These are phyloP conservation scores for Coccyzus lansbergi DNA, from an alignment of 2,797 vertebrate genomes.

Conservation along the genomic window DNA sequence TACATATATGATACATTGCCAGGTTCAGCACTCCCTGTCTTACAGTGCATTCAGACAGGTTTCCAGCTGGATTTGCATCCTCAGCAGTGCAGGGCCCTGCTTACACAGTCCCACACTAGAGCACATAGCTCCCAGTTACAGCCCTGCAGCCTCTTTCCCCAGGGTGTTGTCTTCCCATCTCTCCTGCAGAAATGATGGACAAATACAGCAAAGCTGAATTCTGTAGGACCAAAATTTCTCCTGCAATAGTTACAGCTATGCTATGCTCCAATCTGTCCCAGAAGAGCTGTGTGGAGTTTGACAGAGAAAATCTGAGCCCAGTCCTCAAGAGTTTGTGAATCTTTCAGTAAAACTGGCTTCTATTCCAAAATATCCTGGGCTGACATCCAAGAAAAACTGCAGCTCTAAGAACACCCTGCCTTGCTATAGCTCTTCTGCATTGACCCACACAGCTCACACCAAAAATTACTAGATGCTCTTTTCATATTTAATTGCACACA, in stretches of 20 bases:
- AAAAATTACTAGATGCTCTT: not conserved
- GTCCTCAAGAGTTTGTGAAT: constrained; percentile 32
- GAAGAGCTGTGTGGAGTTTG: not conserved
- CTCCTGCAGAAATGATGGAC: not conserved
- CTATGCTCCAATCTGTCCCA: not conserved
- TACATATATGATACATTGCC: not conserved
- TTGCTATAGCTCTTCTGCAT: constrained; percentile 22
- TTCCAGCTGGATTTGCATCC: not conserved
- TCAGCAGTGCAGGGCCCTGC: not conserved
- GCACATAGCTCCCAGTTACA: not conserved
- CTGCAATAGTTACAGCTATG: not conserved
- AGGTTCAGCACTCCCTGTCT: not conserved
- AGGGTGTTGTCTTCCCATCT: not conserved
- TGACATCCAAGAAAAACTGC: constrained; percentile 54
- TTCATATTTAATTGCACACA: not conserved
- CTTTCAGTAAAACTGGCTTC: constrained; percentile 23
- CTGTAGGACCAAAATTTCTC: not conserved
- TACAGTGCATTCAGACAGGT: not conserved
- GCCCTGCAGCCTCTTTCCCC: not conserved
- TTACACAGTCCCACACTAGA: not conserved
- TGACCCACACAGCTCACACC: not conserved
- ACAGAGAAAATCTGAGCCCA: constrained; percentile 34
- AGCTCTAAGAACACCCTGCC: constrained; percentile 51
- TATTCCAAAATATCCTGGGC: constrained; percentile 47
- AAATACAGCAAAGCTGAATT: not conserved